Evolutionary conservation across 2,113 vertebrate species (phyloP), one percentile per base, ranked within the genome.

Genomic region (Hemiprocne comata): DNA sequence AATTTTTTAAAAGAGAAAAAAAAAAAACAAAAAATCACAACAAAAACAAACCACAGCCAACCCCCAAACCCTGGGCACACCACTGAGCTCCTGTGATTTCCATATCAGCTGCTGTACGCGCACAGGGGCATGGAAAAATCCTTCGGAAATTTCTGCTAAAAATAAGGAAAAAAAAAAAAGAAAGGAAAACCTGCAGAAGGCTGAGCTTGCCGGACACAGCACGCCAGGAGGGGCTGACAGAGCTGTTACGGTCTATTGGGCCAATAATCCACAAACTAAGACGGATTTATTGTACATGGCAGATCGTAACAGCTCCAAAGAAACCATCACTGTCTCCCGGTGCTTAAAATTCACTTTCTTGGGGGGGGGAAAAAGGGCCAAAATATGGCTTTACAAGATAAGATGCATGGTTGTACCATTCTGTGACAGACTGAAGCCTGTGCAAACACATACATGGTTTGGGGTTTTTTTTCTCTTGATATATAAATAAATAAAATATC

Each of bases 221-320:
- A 8, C 24, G 34, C 95, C 95, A 97, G 95, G 94, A 95, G 95
- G 89, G 94, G 87, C 94, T 96, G 95, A 93, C 94, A 96, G 96
- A 95, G 94, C 95, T 89, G 95, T 94, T 97, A 92, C 71, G 94
- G 87, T 97, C 96, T 97, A 96, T 95, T 94, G 78, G 94, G 95
- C 93, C 96, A 94, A 95, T 97, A 97, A 97, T 96, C 96, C 93
- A 88, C 95, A 95, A 97, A 97, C 94, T 96, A 96, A 97, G 89
- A 97, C 26, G 91, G 96, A 95, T 97, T 97, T 97, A 97, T 96
- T 94, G 95, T 95, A 97, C 95, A 96, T 95, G 91, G 92, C 94
- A 96, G 94, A 96, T 97, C 77, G 36, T 86, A 97, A 97, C 95
- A 94, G 96, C 81, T 96, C 94, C 97, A 93, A 96, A 96, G 95